phyloP scores from a whole-genome alignment of 2,888 invertebrate species.

The Tenodera sinensis region DNA sequence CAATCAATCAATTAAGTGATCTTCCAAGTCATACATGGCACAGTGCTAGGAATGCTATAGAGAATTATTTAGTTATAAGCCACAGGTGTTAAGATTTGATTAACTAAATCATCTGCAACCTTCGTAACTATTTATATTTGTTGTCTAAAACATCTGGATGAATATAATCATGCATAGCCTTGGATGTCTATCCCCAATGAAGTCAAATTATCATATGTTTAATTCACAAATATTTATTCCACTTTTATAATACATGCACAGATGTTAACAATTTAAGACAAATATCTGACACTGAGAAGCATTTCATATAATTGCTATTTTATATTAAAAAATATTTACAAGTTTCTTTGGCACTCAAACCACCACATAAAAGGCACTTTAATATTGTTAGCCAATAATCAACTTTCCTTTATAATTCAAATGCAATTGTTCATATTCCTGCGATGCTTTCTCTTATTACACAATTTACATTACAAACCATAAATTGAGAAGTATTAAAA shows the following conservation, averaged over 20 bases:
- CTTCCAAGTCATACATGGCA: no score
- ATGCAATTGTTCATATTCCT: not conserved
- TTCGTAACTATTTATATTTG: no score
- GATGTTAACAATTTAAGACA: not conserved
- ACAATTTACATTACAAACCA: not conserved
- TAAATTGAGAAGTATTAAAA: not conserved
- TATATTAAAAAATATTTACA: not conserved
- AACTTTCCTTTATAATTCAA: not conserved
- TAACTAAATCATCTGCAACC: no score
- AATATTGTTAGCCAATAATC: not conserved
- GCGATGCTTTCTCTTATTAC: not conserved
- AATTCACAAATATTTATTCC: not conserved
- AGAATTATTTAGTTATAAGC: no score
- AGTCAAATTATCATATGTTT: not conserved
- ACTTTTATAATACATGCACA: not conserved
- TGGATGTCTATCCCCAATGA: no score
- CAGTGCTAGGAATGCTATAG: no score
- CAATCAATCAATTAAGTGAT: no score
- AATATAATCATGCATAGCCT: no score
- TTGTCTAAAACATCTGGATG: no score
- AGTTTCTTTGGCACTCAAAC: not conserved
- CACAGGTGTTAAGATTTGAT: no score
- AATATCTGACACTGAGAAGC: not conserved
- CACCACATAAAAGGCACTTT: not conserved
- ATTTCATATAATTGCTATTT: not conserved